Evolutionary conservation across 2,888 invertebrate species (phyloP).

Genomic region (Tillus elongatus): DNA sequence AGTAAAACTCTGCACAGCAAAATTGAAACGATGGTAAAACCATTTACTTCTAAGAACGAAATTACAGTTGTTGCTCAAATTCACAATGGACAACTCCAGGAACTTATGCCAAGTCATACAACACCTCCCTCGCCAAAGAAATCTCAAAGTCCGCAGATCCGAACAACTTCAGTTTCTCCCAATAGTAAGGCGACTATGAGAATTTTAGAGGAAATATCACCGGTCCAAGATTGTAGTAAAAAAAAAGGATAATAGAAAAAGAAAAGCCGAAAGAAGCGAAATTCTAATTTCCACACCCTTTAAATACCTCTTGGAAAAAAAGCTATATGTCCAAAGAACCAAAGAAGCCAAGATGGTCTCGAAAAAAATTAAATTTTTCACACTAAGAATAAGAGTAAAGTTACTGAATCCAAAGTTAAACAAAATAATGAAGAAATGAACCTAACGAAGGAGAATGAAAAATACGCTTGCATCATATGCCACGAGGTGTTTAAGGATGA

Average conservation of each 20-base stretch:
- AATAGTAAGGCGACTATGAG: background rate
- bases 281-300: background rate
- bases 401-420: background rate
- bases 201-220: too few species aligned
- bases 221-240: too few species aligned
- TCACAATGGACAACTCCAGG: background rate
- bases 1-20: too few species aligned
- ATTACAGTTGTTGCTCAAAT: too few species aligned
- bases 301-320: background rate
- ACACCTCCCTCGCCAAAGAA: slow-evolving; percentile 1
- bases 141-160: too few species aligned
- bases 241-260: background rate
- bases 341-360: background rate
- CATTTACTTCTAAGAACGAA: background rate
- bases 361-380: background rate
- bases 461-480: background rate
- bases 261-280: background rate
- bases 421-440: background rate
- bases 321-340: background rate
- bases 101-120: background rate
- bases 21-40: too few species aligned
- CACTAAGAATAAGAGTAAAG: background rate
- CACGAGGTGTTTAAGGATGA: background rate
- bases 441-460: background rate
- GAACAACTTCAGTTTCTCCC: background rate